These are phyloP conservation scores for Thryonomys swinderianus DNA, from an alignment of 2,113 vertebrate genomes.

Conservation along the genomic window DNA sequence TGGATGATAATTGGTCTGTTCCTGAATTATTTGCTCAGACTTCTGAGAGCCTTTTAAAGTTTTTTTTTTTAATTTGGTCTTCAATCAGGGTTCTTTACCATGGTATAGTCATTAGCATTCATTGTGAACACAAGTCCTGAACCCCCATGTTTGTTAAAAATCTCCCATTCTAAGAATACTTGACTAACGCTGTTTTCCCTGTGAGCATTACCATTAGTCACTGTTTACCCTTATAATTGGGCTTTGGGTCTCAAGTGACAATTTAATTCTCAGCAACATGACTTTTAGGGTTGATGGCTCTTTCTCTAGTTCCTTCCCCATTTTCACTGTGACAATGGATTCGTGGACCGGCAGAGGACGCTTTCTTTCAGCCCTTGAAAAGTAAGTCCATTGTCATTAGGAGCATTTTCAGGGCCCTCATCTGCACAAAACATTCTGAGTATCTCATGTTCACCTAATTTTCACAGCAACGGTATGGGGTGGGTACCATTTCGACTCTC, in stretches of 20 bases:
- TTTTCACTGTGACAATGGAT: background rate
- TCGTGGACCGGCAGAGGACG: background rate
- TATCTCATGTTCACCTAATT: background rate
- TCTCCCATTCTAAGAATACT: background rate
- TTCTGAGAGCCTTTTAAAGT: conserved; percentile 56
- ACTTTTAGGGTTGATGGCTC: background rate
- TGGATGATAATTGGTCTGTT: conserved; percentile 60
- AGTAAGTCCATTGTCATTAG: background rate
- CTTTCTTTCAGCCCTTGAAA: background rate
- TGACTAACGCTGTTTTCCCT: background rate
- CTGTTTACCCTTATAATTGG: conserved; percentile 16
- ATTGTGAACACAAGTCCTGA: background rate
- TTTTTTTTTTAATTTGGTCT: conserved; percentile 61
- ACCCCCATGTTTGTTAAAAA: conserved; percentile 19
- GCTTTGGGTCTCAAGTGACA: background rate
- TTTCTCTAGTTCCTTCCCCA: background rate
- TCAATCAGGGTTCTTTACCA: conserved; percentile 39
- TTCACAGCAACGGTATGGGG: background rate
- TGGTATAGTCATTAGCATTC: conserved; percentile 41
- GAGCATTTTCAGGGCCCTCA: background rate
- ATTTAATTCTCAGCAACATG: background rate
- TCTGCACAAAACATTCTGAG: background rate
- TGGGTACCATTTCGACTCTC: background rate
- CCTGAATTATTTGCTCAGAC: conserved; percentile 44
- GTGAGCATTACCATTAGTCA: conserved; percentile 49